These are phyloP conservation scores for Heliconius sara DNA, from an alignment of 2,888 invertebrate species.

Conservation along the genomic window DNA sequence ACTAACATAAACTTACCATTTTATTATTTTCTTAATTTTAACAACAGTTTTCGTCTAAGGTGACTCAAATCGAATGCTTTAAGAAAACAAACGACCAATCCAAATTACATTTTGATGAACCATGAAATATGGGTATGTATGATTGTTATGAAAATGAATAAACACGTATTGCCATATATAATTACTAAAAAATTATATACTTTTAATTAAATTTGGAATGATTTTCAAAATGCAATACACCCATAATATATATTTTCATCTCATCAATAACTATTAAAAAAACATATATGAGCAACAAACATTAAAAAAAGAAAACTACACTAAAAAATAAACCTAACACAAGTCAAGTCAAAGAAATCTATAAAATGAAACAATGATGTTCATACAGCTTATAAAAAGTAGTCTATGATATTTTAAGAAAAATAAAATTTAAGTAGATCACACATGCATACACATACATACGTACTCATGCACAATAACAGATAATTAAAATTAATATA, in stretches of 20 bases:
- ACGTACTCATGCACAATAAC: conserved; percentile 62
- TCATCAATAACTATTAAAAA: background rate
- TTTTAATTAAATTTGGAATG: conserved; percentile 24
- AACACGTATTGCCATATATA: conserved; percentile 43
- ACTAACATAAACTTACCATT: conserved; percentile 41
- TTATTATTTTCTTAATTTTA: conserved; percentile 44
- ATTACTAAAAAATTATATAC: background rate
- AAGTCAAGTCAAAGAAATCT: background rate
- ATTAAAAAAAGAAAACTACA: background rate
- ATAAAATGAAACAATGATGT: conserved; percentile 17
- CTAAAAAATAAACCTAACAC: conserved; percentile 10
- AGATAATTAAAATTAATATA: conserved; percentile 40
- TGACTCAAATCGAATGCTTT: conserved; percentile 51
- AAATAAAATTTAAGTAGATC: conserved; percentile 49
- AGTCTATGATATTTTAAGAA: conserved; percentile 12
- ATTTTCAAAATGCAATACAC: conserved; percentile 26
- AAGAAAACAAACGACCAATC: conserved; percentile 45
- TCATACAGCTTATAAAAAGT: background rate
- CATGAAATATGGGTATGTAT: conserved; percentile 40
- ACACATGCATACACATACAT: conserved; percentile 52
- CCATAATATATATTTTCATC: background rate
- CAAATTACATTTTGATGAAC: conserved; percentile 40
- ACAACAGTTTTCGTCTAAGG: conserved; percentile 54
- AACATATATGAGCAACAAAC: conserved; percentile 1
- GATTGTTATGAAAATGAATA: conserved; percentile 38